Evolutionary conservation across 2,888 invertebrate genomes (phyloP).

Genomic region (Drosophila rellima): DNA sequence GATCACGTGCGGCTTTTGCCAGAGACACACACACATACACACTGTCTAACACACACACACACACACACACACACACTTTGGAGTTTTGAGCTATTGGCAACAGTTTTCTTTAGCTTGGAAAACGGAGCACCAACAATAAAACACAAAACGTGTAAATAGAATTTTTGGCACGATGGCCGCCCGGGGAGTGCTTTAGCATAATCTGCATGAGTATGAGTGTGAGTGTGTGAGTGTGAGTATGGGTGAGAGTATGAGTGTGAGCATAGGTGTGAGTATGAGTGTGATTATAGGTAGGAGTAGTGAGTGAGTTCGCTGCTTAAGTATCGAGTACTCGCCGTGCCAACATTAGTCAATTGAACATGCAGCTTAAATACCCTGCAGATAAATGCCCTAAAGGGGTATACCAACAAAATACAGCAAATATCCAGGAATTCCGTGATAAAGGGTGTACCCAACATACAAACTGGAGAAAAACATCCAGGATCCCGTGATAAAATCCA

Average conservation of each 20-base stretch:
- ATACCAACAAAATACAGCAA: neutral
- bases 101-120: conserved; percentile 54
- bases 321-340: conserved; percentile 21
- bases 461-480: no score
- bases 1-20: conserved; percentile 80
- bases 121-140: conserved; percentile 77
- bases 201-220: conserved; percentile 78
- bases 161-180: conserved; percentile 84
- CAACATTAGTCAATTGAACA: conserved; percentile 48
- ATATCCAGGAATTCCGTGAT: no score
- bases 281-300: conserved; percentile 1
- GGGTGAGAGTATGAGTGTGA: conserved; percentile 10
- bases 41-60: conserved; percentile 4
- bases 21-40: conserved; percentile 37
- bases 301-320: conserved; percentile 1
- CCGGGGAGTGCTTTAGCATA: conserved; percentile 84
- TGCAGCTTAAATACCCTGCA: conserved; percentile 15
- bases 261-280: conserved; percentile 16
- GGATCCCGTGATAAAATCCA: no score
- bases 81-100: conserved; percentile 78
- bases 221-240: conserved; percentile 17
- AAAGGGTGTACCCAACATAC: no score
- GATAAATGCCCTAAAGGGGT: accelerated
- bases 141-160: conserved; percentile 85
- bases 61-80: conserved; percentile 18